Conservation (phyloP, 2,888 invertebrate species). For the Muschampia plurimacula region DNA sequence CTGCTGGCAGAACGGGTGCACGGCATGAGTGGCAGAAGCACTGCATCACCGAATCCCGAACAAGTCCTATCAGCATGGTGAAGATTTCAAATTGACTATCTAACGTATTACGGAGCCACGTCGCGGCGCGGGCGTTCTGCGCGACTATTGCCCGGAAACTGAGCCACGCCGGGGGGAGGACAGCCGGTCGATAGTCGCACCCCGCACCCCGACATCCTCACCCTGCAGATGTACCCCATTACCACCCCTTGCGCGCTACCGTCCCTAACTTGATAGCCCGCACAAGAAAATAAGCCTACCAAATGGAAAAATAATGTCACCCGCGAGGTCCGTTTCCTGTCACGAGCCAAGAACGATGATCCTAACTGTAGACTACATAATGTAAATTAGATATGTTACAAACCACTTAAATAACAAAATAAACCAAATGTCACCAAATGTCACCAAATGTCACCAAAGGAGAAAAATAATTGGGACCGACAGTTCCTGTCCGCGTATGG, state of each 20-base stretch:
- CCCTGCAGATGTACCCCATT: constrained; percentile 76
- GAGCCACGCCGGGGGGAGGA: constrained; percentile 84
- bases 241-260: constrained; percentile 70
- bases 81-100: constrained; percentile 78
- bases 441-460: not conserved
- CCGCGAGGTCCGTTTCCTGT: constrained; percentile 67
- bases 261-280: constrained; percentile 83
- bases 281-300: constrained; percentile 82
- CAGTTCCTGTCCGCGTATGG: not conserved
- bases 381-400: not conserved
- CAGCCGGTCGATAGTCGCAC: constrained; percentile 86
- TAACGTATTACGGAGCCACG: constrained; percentile 79
- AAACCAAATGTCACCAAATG: too few relatives aligned
- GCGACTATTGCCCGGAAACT: constrained; percentile 87
- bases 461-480: not conserved
- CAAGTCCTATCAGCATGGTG: constrained; percentile 94
- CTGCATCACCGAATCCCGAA: constrained; percentile 96
- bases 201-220: constrained; percentile 72
- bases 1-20: constrained; percentile 91
- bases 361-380: not conserved
- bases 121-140: constrained; percentile 86
- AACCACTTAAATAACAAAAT: not conserved
- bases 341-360: constrained; percentile 39
- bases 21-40: constrained; percentile 97
- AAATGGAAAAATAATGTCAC: constrained; percentile 83